Conservation (phyloP, 2,113 vertebrate species). For the Meles meles region DNA sequence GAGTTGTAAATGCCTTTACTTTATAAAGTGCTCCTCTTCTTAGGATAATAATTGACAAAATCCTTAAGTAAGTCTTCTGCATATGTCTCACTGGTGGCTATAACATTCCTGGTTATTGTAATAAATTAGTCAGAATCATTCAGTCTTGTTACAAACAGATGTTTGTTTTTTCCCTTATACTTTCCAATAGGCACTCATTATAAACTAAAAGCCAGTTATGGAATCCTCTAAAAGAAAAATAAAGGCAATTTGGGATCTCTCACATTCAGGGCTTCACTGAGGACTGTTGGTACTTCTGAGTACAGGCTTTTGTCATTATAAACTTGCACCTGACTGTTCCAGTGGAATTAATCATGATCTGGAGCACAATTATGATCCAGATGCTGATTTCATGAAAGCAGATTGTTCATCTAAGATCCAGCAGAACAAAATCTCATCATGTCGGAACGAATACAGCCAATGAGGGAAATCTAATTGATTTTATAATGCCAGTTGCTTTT, state of each 20-base stretch:
- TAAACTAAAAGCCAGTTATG: not conserved
- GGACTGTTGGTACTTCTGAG: not conserved
- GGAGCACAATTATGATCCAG: not conserved
- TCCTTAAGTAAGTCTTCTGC: not conserved
- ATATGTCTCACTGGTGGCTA: not conserved
- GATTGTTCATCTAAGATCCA: not conserved
- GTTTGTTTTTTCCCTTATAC: not conserved
- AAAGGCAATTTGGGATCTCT: not conserved
- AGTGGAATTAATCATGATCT: not conserved
- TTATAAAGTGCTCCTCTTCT: not conserved
- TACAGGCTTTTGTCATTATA: not conserved
- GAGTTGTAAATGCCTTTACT: not conserved
- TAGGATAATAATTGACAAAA: not conserved
- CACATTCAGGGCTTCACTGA: not conserved
- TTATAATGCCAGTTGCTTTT: not conserved
- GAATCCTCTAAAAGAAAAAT: not conserved
- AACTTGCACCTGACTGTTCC: not conserved
- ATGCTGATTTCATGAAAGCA: not conserved
- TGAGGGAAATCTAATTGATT: not conserved
- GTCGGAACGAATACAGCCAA: not conserved
- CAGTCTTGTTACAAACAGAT: not conserved
- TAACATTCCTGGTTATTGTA: not conserved
- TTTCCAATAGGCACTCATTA: not conserved
- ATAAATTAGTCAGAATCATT: not conserved
- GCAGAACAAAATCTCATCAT: not conserved